phyloP scores from a whole-genome alignment of 92 coral and sea anemone species.

The Isaurus tuberculatus region DNA sequence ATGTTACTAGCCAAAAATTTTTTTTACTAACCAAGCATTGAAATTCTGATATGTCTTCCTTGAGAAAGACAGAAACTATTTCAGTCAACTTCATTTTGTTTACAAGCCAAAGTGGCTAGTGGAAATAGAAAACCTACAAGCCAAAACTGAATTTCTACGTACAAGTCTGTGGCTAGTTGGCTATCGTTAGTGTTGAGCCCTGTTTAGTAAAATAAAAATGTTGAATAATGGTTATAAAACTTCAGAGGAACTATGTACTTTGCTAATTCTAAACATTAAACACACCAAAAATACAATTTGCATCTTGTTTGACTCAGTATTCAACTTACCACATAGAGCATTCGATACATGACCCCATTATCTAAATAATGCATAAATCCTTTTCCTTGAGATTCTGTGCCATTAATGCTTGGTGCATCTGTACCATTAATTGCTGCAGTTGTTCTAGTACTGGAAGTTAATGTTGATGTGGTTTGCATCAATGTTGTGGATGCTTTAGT shows the following conservation, averaged over 20 bases:
- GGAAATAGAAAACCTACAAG: too few species aligned
- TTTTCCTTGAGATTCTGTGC: neutral
- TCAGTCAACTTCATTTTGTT: too few species aligned
- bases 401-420: neutral
- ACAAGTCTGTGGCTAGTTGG: too few species aligned
- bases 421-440: constrained; percentile 8
- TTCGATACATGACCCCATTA: constrained; percentile 71
- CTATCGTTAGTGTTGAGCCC: too few species aligned
- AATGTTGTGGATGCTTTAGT: neutral
- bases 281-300: neutral
- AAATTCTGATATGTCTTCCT: too few species aligned
- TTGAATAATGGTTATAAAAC: too few species aligned
- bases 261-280: neutral
- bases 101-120: too few species aligned
- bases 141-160: too few species aligned
- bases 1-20: too few species aligned
- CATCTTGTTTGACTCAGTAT: neutral
- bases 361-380: constrained; percentile 21
- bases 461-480: constrained; percentile 18
- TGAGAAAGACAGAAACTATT: too few species aligned
- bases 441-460: neutral
- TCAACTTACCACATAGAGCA: constrained; percentile 78
- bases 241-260: neutral
- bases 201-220: too few species aligned
- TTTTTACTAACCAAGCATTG: too few species aligned